Evolutionary conservation across 2,113 vertebrate genomes (phyloP), one percentile per base, ranked within the genome.

Genomic region (Menidia beryllina): DNA sequence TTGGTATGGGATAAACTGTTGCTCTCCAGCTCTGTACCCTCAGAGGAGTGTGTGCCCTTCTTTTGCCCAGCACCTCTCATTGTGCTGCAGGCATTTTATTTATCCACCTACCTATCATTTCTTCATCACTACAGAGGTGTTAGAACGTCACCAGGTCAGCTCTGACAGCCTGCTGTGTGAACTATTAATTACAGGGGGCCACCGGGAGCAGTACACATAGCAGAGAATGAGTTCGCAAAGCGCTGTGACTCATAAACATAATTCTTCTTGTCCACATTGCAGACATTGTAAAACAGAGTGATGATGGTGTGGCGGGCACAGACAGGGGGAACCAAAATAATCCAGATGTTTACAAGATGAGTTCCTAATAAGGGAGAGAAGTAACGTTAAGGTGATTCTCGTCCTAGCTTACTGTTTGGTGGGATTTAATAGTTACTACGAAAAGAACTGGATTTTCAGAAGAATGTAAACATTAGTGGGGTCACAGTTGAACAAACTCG

Each of bases 111-210:
- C 15, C 41, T 6, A 45, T 45, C 17, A 45, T 45, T 19, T 45
- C 17, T 17, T 45, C 41, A 17, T 60, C 59, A 39, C 49, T 62
- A 62, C 36, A 7, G 14, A 72, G 73, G 26, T 61, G 63, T 8
- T 8, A 69, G 67, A 38, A 64, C 59, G 43, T 75, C 69, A 68
- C 13, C n/a, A 1, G 26, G 41, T 58, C 66, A 45, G 59, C 64
- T 74, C 25, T 39, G 78, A 79, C 75, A 72, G 30, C 12, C 45
- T 24, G 65, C 47, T 55, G 27, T 76, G 58, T 74, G 56, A 78
- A 76, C 34, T 21, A 69, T 79, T 83, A 80, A 89, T 79, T 72
- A 82, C 87, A 75, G 56, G 12, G 30, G 24, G 52, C 19, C 68
- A 48, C 73, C 2, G 4, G 78, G 72, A 48, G 61, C 23, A 73